These are phyloP conservation scores for Acanthopleura granulata DNA, from an alignment of 2,888 invertebrate genomes.

Conservation along the genomic window DNA sequence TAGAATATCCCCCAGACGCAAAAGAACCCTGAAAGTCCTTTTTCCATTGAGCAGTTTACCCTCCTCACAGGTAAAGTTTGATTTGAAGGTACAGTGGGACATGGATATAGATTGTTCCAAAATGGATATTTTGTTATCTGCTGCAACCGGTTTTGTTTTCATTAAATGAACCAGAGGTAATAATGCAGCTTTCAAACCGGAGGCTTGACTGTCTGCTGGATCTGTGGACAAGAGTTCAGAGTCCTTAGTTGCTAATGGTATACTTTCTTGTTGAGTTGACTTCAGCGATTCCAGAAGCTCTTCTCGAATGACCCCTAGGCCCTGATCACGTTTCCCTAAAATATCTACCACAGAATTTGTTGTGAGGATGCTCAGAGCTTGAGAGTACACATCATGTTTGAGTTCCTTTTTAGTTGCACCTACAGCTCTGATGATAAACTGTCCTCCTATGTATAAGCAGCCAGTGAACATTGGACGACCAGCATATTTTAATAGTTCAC, in stretches of 20 bases:
- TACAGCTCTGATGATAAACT: constrained; percentile 47
- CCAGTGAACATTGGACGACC: constrained; percentile 50
- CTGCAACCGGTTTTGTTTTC: constrained; percentile 28
- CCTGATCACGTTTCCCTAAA: constrained; percentile 43
- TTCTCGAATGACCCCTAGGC: constrained; percentile 43
- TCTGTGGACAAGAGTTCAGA: background rate
- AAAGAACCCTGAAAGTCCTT: constrained; percentile 37
- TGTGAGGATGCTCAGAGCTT: constrained; percentile 43
- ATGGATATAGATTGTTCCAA: constrained; percentile 43
- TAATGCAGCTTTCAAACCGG: background rate
- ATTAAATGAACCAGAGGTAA: background rate
- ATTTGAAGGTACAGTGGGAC: constrained; percentile 37
- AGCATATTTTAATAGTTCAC: constrained; percentile 39
- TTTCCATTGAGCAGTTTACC: constrained; percentile 34
- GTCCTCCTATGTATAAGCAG: constrained; percentile 36
- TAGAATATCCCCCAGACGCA: constrained; percentile 39
- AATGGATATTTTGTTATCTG: constrained; percentile 38
- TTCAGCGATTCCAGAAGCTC: constrained; percentile 21
- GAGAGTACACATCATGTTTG: constrained; percentile 50
- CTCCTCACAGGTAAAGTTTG: constrained; percentile 34
- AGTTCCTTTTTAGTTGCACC: constrained; percentile 51
- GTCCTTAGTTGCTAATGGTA: background rate
- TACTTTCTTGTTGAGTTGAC: background rate
- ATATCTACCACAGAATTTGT: constrained; percentile 49
- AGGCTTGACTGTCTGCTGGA: background rate